Conservation (phyloP, 1,140 invertebrate species). For the Drosophila setifemur region DNA sequence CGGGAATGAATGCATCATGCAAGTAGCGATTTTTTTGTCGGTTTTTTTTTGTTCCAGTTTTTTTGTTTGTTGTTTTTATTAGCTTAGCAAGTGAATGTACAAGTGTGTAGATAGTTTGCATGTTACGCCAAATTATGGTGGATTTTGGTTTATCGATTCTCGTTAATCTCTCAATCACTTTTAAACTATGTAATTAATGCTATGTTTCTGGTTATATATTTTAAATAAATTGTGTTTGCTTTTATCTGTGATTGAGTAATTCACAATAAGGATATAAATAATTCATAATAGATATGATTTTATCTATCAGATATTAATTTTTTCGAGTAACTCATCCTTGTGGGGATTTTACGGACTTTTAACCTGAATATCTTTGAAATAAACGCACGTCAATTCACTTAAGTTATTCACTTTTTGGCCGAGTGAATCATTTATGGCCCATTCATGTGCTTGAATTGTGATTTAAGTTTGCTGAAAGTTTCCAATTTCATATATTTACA, state of each 20-base stretch:
- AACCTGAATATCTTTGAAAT: too few relatives aligned
- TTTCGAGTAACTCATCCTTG: too few relatives aligned
- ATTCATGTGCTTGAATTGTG: neutral
- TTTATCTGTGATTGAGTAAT: too few relatives aligned
- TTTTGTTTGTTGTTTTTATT: too few relatives aligned
- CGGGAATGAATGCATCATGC: neutral
- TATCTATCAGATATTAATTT: too few relatives aligned
- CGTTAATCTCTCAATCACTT: neutral
- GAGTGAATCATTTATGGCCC: constrained; percentile 1
- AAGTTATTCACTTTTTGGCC: neutral
- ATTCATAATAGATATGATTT: too few relatives aligned
- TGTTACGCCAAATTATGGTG: neutral
- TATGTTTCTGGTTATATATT: neutral
- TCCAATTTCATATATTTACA: neutral
- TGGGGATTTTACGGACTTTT: too few relatives aligned
- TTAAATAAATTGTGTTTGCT: neutral
- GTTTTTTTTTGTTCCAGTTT: neutral
- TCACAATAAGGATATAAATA: too few relatives aligned
- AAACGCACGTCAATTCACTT: constrained; percentile 2
- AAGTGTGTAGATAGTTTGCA: constrained; percentile 3
- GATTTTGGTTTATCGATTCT: neutral
- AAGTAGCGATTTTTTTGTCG: neutral
- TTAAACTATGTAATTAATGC: constrained; percentile 1
- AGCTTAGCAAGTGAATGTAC: constrained; percentile 3
- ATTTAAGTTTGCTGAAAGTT: neutral